These are phyloP conservation scores for Taxidea taxus DNA, from an alignment of 2,113 vertebrate species.

Conservation along the genomic window DNA sequence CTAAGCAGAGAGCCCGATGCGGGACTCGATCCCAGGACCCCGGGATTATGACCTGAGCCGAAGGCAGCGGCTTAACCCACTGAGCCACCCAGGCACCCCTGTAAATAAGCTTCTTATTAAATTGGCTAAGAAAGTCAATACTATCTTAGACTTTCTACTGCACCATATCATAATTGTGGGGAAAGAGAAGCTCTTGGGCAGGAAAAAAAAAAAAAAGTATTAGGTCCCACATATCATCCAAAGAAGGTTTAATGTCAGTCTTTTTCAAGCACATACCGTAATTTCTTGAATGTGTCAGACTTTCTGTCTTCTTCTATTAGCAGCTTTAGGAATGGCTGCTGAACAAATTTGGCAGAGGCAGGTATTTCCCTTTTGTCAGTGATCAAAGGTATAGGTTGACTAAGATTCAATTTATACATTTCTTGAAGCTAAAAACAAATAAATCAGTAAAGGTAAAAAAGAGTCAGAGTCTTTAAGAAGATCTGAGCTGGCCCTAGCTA, in stretches of 20 bases:
- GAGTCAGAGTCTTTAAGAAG: neutral
- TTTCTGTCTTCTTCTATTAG: slow-evolving; percentile 36
- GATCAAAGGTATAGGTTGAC: slow-evolving; percentile 31
- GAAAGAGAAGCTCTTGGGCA: neutral
- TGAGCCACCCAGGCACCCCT: too few relatives aligned
- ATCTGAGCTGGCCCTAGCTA: neutral
- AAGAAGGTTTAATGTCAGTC: neutral
- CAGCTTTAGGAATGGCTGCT: neutral
- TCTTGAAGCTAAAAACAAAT: slow-evolving; percentile 51
- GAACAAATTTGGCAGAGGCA: neutral
- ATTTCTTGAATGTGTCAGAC: neutral
- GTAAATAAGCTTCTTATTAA: slow-evolving; percentile 23
- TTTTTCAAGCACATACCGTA: slow-evolving; percentile 55
- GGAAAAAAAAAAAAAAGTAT: neutral
- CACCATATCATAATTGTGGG: neutral
- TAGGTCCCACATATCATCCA: neutral
- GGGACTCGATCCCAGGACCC: too few relatives aligned
- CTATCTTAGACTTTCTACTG: neutral
- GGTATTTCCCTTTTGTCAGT: neutral
- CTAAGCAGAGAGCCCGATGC: too few relatives aligned
- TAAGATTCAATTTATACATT: slow-evolving; percentile 46
- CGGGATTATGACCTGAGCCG: too few relatives aligned
- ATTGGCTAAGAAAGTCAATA: neutral
- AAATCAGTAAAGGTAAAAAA: slow-evolving; percentile 5
- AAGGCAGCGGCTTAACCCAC: too few relatives aligned